Conservation (phyloP, 1,140 invertebrate genomes). For the Drosophila kanapiae region DNA sequence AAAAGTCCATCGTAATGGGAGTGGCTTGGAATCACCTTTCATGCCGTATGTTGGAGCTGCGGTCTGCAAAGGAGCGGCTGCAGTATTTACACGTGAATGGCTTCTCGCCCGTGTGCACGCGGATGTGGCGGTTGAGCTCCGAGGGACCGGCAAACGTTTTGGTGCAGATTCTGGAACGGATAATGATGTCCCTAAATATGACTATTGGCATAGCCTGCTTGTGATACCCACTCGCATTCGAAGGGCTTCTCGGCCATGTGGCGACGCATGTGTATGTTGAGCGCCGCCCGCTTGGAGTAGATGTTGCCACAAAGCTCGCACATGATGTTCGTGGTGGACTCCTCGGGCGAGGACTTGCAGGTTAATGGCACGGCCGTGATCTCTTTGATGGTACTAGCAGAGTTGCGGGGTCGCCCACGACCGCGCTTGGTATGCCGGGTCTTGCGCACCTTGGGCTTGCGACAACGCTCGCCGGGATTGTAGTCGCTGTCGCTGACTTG, state of each 20-base stretch:
- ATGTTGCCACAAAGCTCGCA: constrained; percentile 82
- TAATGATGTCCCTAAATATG: not conserved
- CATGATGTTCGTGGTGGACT: constrained; percentile 72
- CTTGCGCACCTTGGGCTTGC: constrained; percentile 56
- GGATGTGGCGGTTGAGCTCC: constrained; percentile 75
- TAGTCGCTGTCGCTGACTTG: constrained; percentile 71
- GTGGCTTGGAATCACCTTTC: constrained; percentile 83
- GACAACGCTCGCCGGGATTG: constrained; percentile 47
- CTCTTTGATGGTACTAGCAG: not conserved
- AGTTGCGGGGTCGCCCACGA: constrained; percentile 57
- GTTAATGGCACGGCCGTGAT: constrained; percentile 10
- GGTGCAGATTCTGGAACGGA: constrained; percentile 66
- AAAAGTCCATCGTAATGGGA: not conserved
- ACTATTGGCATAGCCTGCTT: not conserved
- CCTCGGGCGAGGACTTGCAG: constrained; percentile 49
- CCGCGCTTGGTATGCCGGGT: constrained; percentile 52
- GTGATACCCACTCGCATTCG: constrained; percentile 72
- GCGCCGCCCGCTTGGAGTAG: constrained; percentile 72
- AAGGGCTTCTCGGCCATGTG: constrained; percentile 80
- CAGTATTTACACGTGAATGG: constrained; percentile 91
- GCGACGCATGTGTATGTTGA: constrained; percentile 82
- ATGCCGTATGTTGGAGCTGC: constrained; percentile 87
- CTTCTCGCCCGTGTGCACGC: constrained; percentile 80
- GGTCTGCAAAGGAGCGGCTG: constrained; percentile 89
- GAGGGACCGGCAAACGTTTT: constrained; percentile 80